A percentile compares a stretch with the other conserved stretches of the same genome.
phyloP scores from a whole-genome alignment of 2,888 invertebrate genomes.

The Eurytoma californica region DNA sequence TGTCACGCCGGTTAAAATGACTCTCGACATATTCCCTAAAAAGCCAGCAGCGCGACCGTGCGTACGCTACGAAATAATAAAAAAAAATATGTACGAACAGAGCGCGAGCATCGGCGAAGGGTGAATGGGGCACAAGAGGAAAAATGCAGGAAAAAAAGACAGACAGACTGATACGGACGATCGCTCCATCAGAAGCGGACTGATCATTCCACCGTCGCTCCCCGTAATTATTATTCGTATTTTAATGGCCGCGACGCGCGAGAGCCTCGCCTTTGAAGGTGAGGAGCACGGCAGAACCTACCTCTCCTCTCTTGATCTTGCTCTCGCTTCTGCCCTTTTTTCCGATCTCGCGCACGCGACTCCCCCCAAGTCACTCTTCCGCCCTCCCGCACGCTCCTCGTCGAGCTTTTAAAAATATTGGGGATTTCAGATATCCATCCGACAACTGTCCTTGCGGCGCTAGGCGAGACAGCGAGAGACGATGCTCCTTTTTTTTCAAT shows the following conservation, averaged over 20 bases:
- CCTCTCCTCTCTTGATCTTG: constrained; percentile 57
- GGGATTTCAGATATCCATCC: constrained; percentile 73
- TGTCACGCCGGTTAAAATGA: constrained; percentile 49
- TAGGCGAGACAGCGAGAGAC: constrained; percentile 43
- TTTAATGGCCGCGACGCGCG: constrained; percentile 71
- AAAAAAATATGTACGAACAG: constrained; percentile 16
- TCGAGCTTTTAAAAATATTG: constrained; percentile 75
- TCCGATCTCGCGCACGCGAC: constrained; percentile 55
- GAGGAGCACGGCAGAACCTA: constrained; percentile 64
- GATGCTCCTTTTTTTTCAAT: constrained; percentile 58
- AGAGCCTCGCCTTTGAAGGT: constrained; percentile 70
- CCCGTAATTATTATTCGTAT: constrained; percentile 75
- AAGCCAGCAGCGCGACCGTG: constrained; percentile 25
- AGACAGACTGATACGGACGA: constrained; percentile 70
- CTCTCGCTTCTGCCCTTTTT: constrained; percentile 54
- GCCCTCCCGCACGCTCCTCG: constrained; percentile 55
- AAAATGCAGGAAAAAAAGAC: constrained; percentile 52
- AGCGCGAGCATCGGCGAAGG: background rate
- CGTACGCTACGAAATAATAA: constrained; percentile 41
- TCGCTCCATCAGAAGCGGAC: constrained; percentile 64
- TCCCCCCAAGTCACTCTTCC: constrained; percentile 53
- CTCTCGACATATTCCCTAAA: constrained; percentile 48
- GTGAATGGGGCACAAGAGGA: constrained; percentile 26
- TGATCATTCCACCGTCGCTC: constrained; percentile 74
- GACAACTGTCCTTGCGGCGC: constrained; percentile 18